phyloP scores from a whole-genome alignment of 2,888 invertebrate genomes.

The Euproctis similis region DNA sequence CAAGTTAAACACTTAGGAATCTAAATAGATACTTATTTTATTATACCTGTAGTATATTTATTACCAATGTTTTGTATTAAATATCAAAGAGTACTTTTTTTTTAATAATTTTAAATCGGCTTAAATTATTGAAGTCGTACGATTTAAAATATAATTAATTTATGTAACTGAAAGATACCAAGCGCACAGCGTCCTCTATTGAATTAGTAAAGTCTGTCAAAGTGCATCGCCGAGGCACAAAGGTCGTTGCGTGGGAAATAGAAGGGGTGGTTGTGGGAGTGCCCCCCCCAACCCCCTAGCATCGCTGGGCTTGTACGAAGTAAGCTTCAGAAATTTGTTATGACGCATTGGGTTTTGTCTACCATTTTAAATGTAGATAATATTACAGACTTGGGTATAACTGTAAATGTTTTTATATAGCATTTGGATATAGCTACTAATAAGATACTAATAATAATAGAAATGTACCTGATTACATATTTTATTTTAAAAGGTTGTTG shows the following conservation, averaged over 20 bases:
- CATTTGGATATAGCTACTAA: no score
- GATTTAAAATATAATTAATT: no score
- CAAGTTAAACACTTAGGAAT: no score
- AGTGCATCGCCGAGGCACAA: constrained; percentile 73
- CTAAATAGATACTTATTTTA: no score
- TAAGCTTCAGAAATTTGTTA: constrained; percentile 71
- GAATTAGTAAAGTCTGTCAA: constrained; percentile 75
- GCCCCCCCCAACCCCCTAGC: constrained; percentile 24
- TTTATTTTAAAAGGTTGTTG: no score
- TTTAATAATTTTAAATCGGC: no score
- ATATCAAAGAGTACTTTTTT: no score
- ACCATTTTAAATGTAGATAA: constrained; percentile 19
- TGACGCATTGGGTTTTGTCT: constrained; percentile 64
- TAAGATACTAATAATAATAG: no score
- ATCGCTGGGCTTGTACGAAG: constrained; percentile 58
- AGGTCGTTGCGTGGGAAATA: constrained; percentile 74
- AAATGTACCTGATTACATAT: no score
- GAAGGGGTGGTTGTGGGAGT: constrained; percentile 33
- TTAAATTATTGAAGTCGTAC: no score
- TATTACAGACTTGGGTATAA: constrained; percentile 8
- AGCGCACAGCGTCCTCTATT: constrained; percentile 64
- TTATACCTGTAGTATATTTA: no score
- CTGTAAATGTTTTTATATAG: background rate
- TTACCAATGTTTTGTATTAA: no score
- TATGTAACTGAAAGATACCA: constrained; percentile 47